Evolutionary conservation across 1,140 invertebrate species (phyloP).

Genomic region (Ditylenchus dipsaci): DNA sequence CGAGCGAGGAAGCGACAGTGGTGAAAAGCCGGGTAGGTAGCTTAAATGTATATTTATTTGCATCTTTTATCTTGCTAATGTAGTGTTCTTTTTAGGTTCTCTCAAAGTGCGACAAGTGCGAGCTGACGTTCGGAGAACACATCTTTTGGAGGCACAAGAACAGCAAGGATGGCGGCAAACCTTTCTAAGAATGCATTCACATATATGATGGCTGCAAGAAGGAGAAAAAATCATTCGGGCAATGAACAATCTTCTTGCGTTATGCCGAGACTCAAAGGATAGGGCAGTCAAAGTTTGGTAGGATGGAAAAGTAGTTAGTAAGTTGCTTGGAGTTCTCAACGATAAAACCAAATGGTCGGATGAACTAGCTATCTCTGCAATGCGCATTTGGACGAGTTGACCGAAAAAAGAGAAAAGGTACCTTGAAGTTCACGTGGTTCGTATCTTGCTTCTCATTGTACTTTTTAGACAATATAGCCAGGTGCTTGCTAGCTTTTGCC

Average conservation of each 20-base stretch:
- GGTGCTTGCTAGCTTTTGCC: slow-evolving; percentile 47
- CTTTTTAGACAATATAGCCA: slow-evolving; percentile 48
- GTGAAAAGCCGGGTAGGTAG: too few species aligned
- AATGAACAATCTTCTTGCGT: slow-evolving; percentile 83
- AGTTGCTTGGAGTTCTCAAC: slow-evolving; percentile 53
- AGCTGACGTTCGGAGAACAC: too few species aligned
- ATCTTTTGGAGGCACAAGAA: too few species aligned
- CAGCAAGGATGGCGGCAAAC: slow-evolving; percentile 41
- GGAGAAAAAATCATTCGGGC: slow-evolving; percentile 64
- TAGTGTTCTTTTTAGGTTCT: too few species aligned
- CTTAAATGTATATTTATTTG: too few species aligned
- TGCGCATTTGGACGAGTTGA: slow-evolving; percentile 58
- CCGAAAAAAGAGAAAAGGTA: slow-evolving; percentile 58
- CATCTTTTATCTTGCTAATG: too few species aligned
- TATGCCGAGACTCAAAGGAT: slow-evolving; percentile 74
- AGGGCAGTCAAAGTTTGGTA: slow-evolving; percentile 63
- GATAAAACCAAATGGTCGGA: slow-evolving; percentile 51
- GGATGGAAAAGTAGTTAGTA: slow-evolving; percentile 52
- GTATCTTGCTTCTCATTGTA: neutral
- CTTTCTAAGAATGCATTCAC: too few species aligned
- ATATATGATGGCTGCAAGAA: too few species aligned
- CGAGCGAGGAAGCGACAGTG: too few species aligned
- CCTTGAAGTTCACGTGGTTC: slow-evolving; percentile 31
- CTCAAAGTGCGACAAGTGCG: too few species aligned
- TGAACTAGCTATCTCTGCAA: slow-evolving; percentile 48